A percentile compares a stretch with the other conserved stretches of the same genome.
phyloP scores from a whole-genome alignment of 1,140 invertebrate species.

The Arion vulgaris region DNA sequence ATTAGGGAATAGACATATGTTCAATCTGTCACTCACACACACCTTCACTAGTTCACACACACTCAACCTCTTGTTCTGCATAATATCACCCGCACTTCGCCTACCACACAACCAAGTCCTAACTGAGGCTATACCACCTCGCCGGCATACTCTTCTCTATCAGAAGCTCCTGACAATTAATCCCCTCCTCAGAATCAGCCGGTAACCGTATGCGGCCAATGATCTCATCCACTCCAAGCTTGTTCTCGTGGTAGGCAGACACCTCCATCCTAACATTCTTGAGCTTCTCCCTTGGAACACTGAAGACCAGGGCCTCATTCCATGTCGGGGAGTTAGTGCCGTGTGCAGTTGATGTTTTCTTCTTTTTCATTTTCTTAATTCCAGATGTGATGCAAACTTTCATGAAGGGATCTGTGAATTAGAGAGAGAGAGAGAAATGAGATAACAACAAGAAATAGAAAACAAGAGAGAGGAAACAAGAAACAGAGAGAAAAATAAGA shows the following conservation, averaged over 20 bases:
- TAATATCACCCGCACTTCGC: too few relatives aligned
- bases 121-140: constrained; percentile 58
- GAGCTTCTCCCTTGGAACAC: constrained; percentile 67
- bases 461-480: too few relatives aligned
- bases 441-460: too few relatives aligned
- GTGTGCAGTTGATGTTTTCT: constrained; percentile 66
- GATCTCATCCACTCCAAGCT: constrained; percentile 67
- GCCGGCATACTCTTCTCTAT: constrained; percentile 52
- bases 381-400: constrained; percentile 74
- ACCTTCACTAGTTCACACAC: too few relatives aligned
- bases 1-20: too few relatives aligned
- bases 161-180: constrained; percentile 64
- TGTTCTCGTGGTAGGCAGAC: constrained; percentile 66
- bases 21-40: too few relatives aligned
- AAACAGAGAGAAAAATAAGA: too few relatives aligned
- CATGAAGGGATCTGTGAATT: constrained; percentile 73
- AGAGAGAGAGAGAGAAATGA: too few relatives aligned
- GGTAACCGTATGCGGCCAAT: constrained; percentile 62
- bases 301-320: constrained; percentile 68
- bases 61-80: too few relatives aligned
- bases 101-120: neutral
- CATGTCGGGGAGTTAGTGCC: constrained; percentile 56
- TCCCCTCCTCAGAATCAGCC: constrained; percentile 56
- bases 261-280: constrained; percentile 60
- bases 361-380: constrained; percentile 74